phyloP scores from a whole-genome alignment of 2,113 vertebrate species.

The Dromaius novaehollandiae region DNA sequence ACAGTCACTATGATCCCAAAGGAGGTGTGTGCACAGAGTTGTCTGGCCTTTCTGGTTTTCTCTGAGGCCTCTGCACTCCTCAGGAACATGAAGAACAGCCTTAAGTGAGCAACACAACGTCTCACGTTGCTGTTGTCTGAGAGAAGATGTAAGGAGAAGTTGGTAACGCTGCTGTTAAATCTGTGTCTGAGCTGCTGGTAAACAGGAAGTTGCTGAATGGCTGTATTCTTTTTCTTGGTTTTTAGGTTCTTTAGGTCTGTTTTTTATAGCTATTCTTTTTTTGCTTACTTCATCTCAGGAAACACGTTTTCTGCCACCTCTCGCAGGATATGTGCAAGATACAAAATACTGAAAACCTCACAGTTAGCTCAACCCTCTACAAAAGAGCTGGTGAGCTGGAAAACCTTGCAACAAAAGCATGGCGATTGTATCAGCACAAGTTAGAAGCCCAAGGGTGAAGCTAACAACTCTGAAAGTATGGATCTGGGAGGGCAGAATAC shows the following conservation, averaged over 20 bases:
- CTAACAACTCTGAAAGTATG: not conserved
- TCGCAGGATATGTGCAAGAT: conserved; percentile 57
- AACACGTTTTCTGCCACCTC: conserved; percentile 54
- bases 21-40: accelerated
- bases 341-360: conserved; percentile 34
- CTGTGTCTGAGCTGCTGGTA: not conserved
- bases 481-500: not conserved
- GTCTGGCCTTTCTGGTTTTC: not conserved
- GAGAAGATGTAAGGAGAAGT: not conserved
- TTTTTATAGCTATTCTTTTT: conserved; percentile 22
- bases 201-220: conserved; percentile 52
- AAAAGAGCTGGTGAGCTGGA: not conserved
- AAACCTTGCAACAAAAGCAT: not conserved
- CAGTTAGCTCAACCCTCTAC: not conserved
- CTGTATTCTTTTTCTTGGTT: not conserved
- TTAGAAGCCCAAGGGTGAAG: not conserved
- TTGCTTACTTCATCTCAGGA: conserved; percentile 37
- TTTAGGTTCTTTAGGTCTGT: conserved; percentile 1
- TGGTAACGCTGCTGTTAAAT: accelerated
- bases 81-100: accelerated
- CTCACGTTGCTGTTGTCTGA: accelerated
- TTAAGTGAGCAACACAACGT: not conserved
- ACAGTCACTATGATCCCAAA: not conserved
- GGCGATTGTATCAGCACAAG: not conserved
- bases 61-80: not conserved